phyloP scores from a whole-genome alignment of 1,140 invertebrate genomes.

The Ips typographus region DNA sequence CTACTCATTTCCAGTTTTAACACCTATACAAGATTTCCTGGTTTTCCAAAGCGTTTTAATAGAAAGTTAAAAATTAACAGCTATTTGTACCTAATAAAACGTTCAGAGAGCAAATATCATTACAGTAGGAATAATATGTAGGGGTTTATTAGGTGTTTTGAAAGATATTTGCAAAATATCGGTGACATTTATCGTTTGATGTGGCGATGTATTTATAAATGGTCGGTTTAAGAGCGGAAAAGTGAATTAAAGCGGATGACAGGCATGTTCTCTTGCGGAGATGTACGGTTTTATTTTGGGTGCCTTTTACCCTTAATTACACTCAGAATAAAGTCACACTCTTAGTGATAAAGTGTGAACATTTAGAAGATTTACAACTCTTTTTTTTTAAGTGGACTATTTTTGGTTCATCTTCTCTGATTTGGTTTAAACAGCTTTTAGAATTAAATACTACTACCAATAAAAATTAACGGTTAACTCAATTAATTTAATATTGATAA shows the following conservation, averaged over 20 bases:
- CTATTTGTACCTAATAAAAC: constrained; percentile 14
- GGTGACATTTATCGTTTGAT: constrained; percentile 32
- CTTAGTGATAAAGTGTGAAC: constrained; percentile 11
- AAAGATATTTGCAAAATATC: constrained; percentile 40
- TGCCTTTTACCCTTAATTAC: constrained; percentile 27
- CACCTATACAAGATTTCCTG: no score
- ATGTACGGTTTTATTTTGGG: constrained; percentile 20
- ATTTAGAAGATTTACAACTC: constrained; percentile 23
- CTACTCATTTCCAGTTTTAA: no score
- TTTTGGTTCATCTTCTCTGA: constrained; percentile 12
- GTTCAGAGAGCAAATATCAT: constrained; percentile 11
- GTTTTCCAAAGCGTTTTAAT: no score
- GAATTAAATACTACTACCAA: no score
- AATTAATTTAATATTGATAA: no score
- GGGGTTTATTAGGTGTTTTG: constrained; percentile 31
- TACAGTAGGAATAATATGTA: constrained; percentile 18
- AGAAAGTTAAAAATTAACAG: no score
- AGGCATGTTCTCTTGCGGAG: neutral
- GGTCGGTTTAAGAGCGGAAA: constrained; percentile 9
- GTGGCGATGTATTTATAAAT: constrained; percentile 38
- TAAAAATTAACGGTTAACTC: no score
- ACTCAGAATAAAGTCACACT: neutral
- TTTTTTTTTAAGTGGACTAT: constrained; percentile 6
- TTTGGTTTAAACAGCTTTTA: neutral
- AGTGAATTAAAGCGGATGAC: constrained; percentile 26